These are phyloP conservation scores for Pogonomyrmex californicus DNA, from an alignment of 1,140 invertebrate species.

Conservation along the genomic window DNA sequence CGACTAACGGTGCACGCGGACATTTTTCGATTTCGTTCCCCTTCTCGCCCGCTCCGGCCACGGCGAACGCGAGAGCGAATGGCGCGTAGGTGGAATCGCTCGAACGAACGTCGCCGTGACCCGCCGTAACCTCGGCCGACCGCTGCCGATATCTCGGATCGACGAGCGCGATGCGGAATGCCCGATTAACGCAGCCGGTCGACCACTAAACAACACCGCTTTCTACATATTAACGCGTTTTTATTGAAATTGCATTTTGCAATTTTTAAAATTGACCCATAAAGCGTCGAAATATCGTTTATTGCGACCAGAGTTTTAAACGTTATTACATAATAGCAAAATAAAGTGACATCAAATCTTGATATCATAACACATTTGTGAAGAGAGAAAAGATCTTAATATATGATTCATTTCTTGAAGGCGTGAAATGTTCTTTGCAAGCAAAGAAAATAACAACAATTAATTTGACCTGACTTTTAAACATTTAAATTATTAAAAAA, in stretches of 20 bases:
- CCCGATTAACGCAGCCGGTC: conserved; percentile 77
- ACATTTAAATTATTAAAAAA: not conserved
- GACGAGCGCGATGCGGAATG: conserved; percentile 78
- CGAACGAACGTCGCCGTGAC: conserved; percentile 73
- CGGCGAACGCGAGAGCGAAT: conserved; percentile 27
- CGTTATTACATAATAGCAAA: not conserved
- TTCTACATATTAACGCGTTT: not conserved
- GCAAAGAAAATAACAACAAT: not conserved
- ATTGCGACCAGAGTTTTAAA: not conserved
- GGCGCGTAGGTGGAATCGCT: conserved; percentile 73
- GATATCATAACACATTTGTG: not conserved
- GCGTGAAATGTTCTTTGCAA: not conserved
- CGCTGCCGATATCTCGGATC: conserved; percentile 77
- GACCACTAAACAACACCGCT: conserved; percentile 37
- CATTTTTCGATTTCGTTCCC: conserved; percentile 73
- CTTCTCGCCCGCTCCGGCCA: not conserved
- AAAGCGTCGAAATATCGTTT: not conserved
- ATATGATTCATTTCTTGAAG: not conserved
- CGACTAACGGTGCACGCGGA: conserved; percentile 72
- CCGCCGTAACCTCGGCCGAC: conserved; percentile 76
- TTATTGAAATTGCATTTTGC: not conserved
- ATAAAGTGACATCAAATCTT: not conserved
- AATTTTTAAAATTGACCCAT: not conserved
- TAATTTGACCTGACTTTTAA: not conserved
- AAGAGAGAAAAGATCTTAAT: not conserved